Evolutionary conservation across 2,113 vertebrate species (phyloP).

Genomic region (Capreolus pygargus): DNA sequence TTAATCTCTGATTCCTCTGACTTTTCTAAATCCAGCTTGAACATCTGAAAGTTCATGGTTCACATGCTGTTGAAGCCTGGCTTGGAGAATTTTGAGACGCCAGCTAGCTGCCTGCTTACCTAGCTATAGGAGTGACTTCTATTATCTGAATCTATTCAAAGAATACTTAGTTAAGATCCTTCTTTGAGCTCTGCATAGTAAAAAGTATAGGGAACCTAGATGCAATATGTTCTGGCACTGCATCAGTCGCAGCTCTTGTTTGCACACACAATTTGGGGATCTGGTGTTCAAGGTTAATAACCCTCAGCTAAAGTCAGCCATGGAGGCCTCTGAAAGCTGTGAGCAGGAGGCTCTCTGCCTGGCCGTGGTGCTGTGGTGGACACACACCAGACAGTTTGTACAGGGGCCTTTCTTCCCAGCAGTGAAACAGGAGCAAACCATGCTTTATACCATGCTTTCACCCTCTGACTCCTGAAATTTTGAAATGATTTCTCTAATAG

Average conservation of each 20-base stretch:
- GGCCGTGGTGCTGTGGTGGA: too few species aligned
- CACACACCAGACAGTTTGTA: not conserved
- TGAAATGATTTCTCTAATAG: not conserved
- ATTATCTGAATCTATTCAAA: not conserved
- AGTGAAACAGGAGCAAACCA: not conserved
- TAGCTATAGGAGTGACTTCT: not conserved
- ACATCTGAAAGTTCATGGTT: not conserved
- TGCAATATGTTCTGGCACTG: not conserved
- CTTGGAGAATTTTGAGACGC: not conserved
- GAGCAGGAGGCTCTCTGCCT: not conserved
- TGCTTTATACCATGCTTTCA: not conserved
- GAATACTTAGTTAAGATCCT: not conserved
- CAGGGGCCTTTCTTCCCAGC: not conserved
- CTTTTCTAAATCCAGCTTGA: not conserved
- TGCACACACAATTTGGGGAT: not conserved
- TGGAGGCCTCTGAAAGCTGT: not conserved
- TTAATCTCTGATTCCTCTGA: not conserved
- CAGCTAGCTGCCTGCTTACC: not conserved
- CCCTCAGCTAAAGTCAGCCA: not conserved
- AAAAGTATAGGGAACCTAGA: not conserved
- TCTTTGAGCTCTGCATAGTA: not conserved
- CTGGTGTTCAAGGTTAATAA: not conserved
- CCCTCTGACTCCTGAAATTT: not conserved
- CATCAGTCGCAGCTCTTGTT: not conserved
- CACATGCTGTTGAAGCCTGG: not conserved